phyloP scores from a whole-genome alignment of 2,113 vertebrate genomes.

The Phylloscopus whistleri region DNA sequence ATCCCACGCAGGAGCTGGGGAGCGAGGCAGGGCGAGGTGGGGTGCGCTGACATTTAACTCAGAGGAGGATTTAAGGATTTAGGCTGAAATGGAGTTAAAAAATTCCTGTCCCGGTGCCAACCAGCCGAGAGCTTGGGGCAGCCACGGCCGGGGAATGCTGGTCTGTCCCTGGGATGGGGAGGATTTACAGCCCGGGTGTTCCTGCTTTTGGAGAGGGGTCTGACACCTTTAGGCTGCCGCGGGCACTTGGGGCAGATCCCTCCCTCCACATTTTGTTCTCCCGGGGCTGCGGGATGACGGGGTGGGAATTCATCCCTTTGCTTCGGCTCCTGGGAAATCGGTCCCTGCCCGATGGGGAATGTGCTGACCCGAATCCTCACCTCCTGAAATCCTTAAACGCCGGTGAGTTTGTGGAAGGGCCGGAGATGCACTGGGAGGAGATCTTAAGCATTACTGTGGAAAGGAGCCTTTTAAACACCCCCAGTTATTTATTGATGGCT shows the following conservation, averaged over 20 bases:
- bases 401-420: background rate
- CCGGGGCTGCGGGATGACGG: background rate
- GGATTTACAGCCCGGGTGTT: rapidly evolving
- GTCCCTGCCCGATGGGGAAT: background rate
- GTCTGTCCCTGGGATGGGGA: background rate
- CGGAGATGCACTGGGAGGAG: background rate
- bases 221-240: background rate
- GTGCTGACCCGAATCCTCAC: background rate
- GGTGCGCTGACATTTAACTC: background rate
- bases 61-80: background rate
- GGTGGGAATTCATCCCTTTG: background rate
- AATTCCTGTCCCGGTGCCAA: background rate
- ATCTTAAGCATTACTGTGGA: background rate
- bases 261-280: background rate
- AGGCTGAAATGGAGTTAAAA: background rate
- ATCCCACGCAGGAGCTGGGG: background rate
- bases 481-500: background rate
- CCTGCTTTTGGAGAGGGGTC: background rate
- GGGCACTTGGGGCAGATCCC: background rate
- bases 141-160: rapidly evolving
- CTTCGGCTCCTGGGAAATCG: slow-evolving; percentile 11
- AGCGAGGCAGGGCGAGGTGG: background rate
- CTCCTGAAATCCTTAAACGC: background rate
- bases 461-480: background rate
- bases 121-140: background rate